A percentile compares a stretch with the other conserved stretches of the same genome.
Conservation (phyloP, 1,140 invertebrate species). For the Manduca sexta region DNA sequence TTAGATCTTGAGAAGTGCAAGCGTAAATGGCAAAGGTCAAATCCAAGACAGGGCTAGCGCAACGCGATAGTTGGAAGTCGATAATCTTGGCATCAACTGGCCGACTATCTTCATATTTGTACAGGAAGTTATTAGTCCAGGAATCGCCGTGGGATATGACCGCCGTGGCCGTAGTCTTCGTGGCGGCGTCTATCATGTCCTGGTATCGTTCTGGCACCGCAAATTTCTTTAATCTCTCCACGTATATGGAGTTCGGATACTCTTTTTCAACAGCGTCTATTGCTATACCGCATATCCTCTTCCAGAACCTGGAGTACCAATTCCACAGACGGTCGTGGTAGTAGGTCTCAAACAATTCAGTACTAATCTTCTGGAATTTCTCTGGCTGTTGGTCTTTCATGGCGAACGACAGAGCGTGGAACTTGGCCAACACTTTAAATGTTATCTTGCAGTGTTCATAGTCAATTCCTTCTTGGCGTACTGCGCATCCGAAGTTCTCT, state of each 20-base stretch:
- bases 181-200: slow-evolving; percentile 44
- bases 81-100: slow-evolving; percentile 76
- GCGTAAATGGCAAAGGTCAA: slow-evolving; percentile 78
- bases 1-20: slow-evolving; percentile 75
- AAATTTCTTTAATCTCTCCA: slow-evolving; percentile 73
- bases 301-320: slow-evolving; percentile 79
- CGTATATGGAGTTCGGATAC: slow-evolving; percentile 74
- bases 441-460: slow-evolving; percentile 69
- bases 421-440: slow-evolving; percentile 77
- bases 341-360: slow-evolving; percentile 73
- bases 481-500: slow-evolving; percentile 68
- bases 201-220: slow-evolving; percentile 62
- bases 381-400: slow-evolving; percentile 77
- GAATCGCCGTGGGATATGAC: slow-evolving; percentile 82
- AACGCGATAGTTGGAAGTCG: slow-evolving; percentile 81
- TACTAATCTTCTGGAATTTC: slow-evolving; percentile 69
- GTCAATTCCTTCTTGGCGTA: slow-evolving; percentile 72
- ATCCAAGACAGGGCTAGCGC: slow-evolving; percentile 75
- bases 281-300: slow-evolving; percentile 70
- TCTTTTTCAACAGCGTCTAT: slow-evolving; percentile 78
- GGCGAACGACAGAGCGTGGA: slow-evolving; percentile 80
- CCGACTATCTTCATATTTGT: slow-evolving; percentile 58
- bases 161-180: slow-evolving; percentile 47
- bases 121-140: slow-evolving; percentile 83
- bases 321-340: slow-evolving; percentile 72